Conservation (phyloP, 1,140 invertebrate genomes). For the Agrypnia vestita region DNA sequence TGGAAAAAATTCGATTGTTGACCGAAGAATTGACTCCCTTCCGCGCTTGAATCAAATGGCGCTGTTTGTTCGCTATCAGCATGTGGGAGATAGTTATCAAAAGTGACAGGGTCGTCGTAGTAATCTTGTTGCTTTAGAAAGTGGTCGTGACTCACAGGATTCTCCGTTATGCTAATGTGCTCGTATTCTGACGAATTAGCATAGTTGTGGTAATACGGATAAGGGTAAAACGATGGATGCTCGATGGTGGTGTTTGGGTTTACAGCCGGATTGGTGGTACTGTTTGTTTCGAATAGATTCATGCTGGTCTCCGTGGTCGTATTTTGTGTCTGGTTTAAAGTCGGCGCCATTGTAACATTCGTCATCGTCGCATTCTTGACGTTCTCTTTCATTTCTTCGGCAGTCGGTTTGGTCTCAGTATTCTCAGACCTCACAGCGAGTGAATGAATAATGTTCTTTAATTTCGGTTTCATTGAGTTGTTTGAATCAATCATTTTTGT, state of each 20-base stretch:
- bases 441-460: no score
- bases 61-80: neutral
- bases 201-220: slow-evolving; percentile 53
- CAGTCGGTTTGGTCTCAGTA: no score
- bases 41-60: neutral
- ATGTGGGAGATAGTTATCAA: slow-evolving; percentile 41
- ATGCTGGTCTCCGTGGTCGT: no score
- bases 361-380: no score
- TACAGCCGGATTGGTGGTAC: neutral
- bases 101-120: slow-evolving; percentile 31
- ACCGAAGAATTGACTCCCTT: neutral
- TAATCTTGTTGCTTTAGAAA: slow-evolving; percentile 42
- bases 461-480: no score
- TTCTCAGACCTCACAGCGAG: no score
- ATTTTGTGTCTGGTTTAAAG: no score
- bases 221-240: slow-evolving; percentile 42
- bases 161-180: slow-evolving; percentile 55
- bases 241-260: slow-evolving; percentile 5
- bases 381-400: no score
- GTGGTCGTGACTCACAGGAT: slow-evolving; percentile 31
- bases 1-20: slow-evolving; percentile 38
- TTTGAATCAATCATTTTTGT: no score
- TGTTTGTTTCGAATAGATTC: no score
- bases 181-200: slow-evolving; percentile 45
- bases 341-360: no score